Evolutionary conservation across 2,113 vertebrate species (phyloP).

Genomic region (Gymnobelideus leadbeateri): DNA sequence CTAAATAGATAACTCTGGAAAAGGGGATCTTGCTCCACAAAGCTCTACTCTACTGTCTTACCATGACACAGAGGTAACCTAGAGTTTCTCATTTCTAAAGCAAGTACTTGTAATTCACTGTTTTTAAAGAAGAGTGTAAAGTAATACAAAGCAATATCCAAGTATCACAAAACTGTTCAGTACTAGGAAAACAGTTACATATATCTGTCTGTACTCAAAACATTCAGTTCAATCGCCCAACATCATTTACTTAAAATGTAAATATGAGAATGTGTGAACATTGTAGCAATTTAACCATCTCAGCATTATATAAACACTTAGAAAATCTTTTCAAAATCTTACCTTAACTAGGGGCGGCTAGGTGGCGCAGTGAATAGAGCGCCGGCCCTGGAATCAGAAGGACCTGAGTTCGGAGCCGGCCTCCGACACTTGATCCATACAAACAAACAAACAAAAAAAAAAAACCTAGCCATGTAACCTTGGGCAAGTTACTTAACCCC

Average conservation of each 20-base stretch:
- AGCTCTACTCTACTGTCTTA: neutral
- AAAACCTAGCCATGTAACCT: too few relatives aligned
- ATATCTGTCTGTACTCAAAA: neutral
- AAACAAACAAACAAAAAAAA: too few relatives aligned
- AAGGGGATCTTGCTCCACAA: neutral
- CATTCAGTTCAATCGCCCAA: neutral
- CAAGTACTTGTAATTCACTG: neutral
- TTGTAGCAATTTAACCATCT: constrained; percentile 30
- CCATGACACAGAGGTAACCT: too few relatives aligned
- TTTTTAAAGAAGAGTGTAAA: too few relatives aligned
- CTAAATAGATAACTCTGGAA: neutral
- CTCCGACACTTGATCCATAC: too few relatives aligned
- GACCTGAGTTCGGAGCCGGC: too few relatives aligned
- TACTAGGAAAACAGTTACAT: neutral
- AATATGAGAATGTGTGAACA: neutral
- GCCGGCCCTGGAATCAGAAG: too few relatives aligned
- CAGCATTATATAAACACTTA: neutral
- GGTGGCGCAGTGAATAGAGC: too few relatives aligned
- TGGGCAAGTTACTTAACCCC: too few relatives aligned
- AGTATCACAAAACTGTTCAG: neutral
- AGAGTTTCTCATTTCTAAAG: too few relatives aligned
- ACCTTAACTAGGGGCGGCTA: too few relatives aligned
- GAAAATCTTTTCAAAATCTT: constrained; percentile 70
- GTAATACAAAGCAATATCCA: neutral
- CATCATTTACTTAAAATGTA: neutral